These are phyloP conservation scores for Eubasilissa regina DNA, from an alignment of 1,140 invertebrate species.

Conservation along the genomic window DNA sequence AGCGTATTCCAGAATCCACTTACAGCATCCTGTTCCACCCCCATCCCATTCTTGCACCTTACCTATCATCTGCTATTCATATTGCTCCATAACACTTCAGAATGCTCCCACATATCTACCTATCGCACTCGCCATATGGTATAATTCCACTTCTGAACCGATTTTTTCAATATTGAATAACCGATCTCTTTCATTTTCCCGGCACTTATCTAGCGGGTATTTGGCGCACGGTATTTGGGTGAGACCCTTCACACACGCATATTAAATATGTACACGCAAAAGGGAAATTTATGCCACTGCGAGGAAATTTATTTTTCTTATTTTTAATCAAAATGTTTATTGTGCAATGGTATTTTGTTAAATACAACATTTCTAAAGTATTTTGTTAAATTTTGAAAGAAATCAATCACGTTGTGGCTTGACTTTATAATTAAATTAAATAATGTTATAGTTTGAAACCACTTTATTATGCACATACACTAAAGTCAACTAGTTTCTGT, in stretches of 20 bases:
- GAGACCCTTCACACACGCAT: not conserved
- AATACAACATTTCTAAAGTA: no score
- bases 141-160: slow-evolving; percentile 28
- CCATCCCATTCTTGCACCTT: slow-evolving; percentile 14
- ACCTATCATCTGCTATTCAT: slow-evolving; percentile 27
- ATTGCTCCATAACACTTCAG: slow-evolving; percentile 6
- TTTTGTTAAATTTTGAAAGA: no score
- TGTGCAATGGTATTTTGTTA: no score
- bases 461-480: no score
- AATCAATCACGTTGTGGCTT: no score
- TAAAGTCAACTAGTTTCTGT: no score
- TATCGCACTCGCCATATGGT: slow-evolving; percentile 35
- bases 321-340: no score
- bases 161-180: slow-evolving; percentile 39
- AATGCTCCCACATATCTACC: slow-evolving; percentile 10
- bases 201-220: slow-evolving; percentile 35
- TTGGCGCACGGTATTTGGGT: slow-evolving; percentile 14
- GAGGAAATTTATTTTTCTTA: no score
- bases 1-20: slow-evolving; percentile 29
- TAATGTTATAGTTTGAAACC: no score
- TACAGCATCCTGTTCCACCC: slow-evolving; percentile 19
- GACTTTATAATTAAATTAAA: no score
- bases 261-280: slow-evolving; percentile 2
- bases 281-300: not conserved
- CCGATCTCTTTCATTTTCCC: slow-evolving; percentile 19